Percentiles rank a stretch among this genome's conserved stretches.
Evolutionary conservation across 2,888 invertebrate genomes (phyloP).

Genomic region (Drosophila trichaetosa): DNA sequence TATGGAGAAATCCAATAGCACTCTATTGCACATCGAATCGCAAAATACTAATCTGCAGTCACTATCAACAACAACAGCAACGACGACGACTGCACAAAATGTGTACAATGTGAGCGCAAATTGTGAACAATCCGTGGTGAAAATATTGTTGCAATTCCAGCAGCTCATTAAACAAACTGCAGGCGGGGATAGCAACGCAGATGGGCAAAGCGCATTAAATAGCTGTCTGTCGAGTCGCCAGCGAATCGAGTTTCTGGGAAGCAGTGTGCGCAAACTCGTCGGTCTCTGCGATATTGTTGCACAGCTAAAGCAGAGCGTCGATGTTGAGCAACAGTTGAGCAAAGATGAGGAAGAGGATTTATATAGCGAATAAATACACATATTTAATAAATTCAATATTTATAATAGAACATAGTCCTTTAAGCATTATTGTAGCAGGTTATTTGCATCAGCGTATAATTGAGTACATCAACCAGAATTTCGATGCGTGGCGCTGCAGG

Average conservation of each 20-base stretch:
- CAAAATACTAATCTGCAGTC: conserved; percentile 18
- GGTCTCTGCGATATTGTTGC: conserved; percentile 71
- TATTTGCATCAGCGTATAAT: conserved; percentile 73
- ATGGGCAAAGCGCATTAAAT: conserved; percentile 33
- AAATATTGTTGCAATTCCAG: conserved; percentile 69
- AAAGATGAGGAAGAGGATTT: conserved; percentile 26
- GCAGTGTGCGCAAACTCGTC: conserved; percentile 77
- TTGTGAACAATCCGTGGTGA: conserved; percentile 63
- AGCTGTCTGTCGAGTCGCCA: conserved; percentile 51
- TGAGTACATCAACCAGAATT: conserved; percentile 75
- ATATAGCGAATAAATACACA: conserved; percentile 18
- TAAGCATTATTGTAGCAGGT: conserved; percentile 59
- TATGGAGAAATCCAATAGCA: conserved; percentile 80
- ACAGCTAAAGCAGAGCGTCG: conserved; percentile 44
- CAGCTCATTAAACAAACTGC: conserved; percentile 50
- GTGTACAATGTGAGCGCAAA: conserved; percentile 66
- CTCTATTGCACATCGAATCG: conserved; percentile 78
- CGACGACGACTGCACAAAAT: conserved; percentile 28
- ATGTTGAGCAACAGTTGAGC: conserved; percentile 20
- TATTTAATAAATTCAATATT: conserved; percentile 9
- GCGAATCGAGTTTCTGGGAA: conserved; percentile 73
- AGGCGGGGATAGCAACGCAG: conserved; percentile 11
- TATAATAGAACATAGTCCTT: conserved; percentile 1
- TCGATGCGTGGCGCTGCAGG: conserved; percentile 56
- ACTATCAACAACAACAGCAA: conserved; percentile 31